Evolutionary conservation across 2,888 invertebrate genomes (phyloP), one percentile per base, ranked within the genome.

Genomic region (Acronicta aceris): DNA sequence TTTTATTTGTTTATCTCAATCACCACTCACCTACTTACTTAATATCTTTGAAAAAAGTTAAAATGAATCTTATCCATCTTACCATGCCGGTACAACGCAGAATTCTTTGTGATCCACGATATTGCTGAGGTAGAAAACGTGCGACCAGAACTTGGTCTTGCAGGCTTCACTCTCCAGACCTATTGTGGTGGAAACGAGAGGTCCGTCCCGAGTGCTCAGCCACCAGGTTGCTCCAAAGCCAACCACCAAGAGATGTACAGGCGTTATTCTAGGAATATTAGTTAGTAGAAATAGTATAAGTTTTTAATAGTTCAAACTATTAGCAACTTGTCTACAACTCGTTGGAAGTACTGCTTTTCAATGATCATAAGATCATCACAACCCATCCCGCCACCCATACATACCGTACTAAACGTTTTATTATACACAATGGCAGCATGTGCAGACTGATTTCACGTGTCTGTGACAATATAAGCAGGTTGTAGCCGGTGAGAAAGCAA

Each of bases 31-130:
- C n/a, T n/a, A n/a, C n/a, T n/a, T n/a, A n/a, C n/a, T n/a, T n/a
- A n/a, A n/a, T n/a, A n/a, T n/a, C n/a, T n/a, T n/a, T n/a, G n/a
- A n/a, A n/a, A n/a, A n/a, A n/a, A n/a, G n/a, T n/a, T n/a, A n/a
- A n/a, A n/a, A n/a, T n/a, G n/a, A n/a, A n/a, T n/a, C n/a, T n/a
- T n/a, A n/a, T n/a, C n/a, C 2, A 17, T 27, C 74, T 76, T 43
- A 81, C 81, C 81, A 81, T 7, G 76, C 61, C 1, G 81, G 80
- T 9, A 5, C 0, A 12, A 81, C 38, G 25, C 81, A 81, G 12
- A 17, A 41, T 5, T 75, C 53, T 6, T 38, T 36, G 9, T 38
- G 6, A 4, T 80, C 75, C 17, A 81, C 57, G 0, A 80, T 51
- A 45, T 80, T 81, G 59, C 78, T 76, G 8, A 73, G 0, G 25